Base-by-base conservation (phyloP, 2,797 vertebrate genomes). In the Cuculus canorus region DNA sequence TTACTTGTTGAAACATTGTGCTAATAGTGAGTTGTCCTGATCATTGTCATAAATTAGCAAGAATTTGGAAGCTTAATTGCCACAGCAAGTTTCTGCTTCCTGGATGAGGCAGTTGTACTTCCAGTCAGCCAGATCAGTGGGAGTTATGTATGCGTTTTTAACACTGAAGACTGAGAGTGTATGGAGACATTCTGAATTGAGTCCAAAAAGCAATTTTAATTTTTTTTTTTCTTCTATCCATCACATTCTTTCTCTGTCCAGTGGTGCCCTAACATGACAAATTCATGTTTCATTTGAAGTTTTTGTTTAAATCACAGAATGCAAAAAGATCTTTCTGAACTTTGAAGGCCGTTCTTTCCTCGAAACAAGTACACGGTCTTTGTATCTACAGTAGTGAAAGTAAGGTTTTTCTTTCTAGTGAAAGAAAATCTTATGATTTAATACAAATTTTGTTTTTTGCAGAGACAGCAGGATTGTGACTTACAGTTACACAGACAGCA, bases 391-490 rank as follows among this genome's bases (percentile, higher is more conserved):
- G 45, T 48, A 54, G 8, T 83, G n/a, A 88, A 93, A n/a, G n/a
- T n/a, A n/a, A n/a, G n/a, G n/a, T n/a, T n/a, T n/a, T n/a, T n/a
- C n/a, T n/a, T n/a, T 90, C 28, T 53, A 80, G 15, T 68, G 30
- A 83, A 90, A 89, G 17, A 56, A 86, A 76, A 82, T 52, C 9
- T 53, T 13, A 9, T 83, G 9, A 65, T 83, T 89, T n/a, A n/a
- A 2, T 60, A n/a, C n/a, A 54, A 70, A 76, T 61, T 93, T 71
- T 37, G 17, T 39, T 95, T 95, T 94, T 94, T 95, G n/a, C 94
- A 97, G 96, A 87, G 75, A 59, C 86, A 60, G 82, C 77, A 83
- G 64, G 41, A 93, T 39, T 89, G 80, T 84, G 81, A 93, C 25
- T 92, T 80, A 47, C 28, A 28, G 15, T 75, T 90, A 18, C 28